Evolutionary conservation across 2,888 invertebrate species (phyloP).

Genomic region (Meganola albula): DNA sequence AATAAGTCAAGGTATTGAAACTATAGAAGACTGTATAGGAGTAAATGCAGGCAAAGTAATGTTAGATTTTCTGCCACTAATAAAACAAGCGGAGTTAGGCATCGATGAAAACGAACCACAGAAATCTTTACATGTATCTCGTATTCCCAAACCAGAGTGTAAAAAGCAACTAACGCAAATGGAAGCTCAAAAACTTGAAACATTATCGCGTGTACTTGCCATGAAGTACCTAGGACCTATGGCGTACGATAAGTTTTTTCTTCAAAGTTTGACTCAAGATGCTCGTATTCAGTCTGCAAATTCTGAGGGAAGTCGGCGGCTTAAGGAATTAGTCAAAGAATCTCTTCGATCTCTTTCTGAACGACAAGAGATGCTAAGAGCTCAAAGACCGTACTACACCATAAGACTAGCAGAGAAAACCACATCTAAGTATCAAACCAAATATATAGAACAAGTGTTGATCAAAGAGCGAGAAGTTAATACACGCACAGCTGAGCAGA

Average conservation of each 20-base stretch:
- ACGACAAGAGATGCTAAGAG: constrained; percentile 63
- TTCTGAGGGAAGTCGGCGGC: constrained; percentile 44
- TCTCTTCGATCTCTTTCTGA: constrained; percentile 55
- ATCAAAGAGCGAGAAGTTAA: constrained; percentile 57
- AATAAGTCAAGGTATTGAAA: constrained; percentile 65
- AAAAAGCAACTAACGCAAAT: constrained; percentile 60
- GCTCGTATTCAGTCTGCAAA: constrained; percentile 59
- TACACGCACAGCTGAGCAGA: constrained; percentile 53
- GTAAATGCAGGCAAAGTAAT: constrained; percentile 61
- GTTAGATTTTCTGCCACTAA: constrained; percentile 63
- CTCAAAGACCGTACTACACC: constrained; percentile 68
- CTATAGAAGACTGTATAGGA: constrained; percentile 70
- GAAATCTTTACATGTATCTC: constrained; percentile 46
- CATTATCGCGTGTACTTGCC: constrained; percentile 59
- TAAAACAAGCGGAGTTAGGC: constrained; percentile 53
- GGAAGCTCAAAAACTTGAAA: constrained; percentile 58
- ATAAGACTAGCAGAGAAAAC: constrained; percentile 63
- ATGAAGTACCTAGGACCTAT: constrained; percentile 71
- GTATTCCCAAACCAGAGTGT: constrained; percentile 52
- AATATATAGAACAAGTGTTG: constrained; percentile 53
- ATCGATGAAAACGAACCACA: constrained; percentile 41
- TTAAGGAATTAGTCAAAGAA: constrained; percentile 45
- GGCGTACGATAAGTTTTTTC: constrained; percentile 70
- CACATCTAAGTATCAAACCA: constrained; percentile 58
- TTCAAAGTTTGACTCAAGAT: constrained; percentile 52